Percentiles rank a stretch among this genome's conserved stretches.
These are phyloP conservation scores for Oncorhynchus tshawytscha DNA, from an alignment of 2,113 vertebrate genomes.

Conservation along the genomic window DNA sequence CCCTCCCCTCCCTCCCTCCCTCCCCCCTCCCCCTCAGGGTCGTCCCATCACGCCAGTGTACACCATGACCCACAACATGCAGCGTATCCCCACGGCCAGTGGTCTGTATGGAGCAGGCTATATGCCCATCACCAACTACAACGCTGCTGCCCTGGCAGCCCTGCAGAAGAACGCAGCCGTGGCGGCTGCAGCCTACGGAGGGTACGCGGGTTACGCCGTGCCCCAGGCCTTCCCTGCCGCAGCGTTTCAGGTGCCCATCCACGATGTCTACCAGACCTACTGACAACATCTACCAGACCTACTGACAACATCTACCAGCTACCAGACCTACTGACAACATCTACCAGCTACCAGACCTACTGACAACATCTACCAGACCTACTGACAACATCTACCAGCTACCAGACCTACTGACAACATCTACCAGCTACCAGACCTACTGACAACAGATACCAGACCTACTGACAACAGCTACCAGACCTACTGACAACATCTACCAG, in stretches of 20 bases:
- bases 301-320: conserved; percentile 68
- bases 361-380: not conserved
- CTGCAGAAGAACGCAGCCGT: conserved; percentile 90
- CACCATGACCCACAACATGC: conserved; percentile 89
- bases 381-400: not conserved
- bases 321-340: too few relatives aligned
- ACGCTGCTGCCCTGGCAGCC: conserved; percentile 83
- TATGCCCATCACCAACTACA: conserved; percentile 83
- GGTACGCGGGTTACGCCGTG: conserved; percentile 82
- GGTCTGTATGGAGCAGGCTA: conserved; percentile 91
- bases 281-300: conserved; percentile 85
- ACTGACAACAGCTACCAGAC: too few relatives aligned
- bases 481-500: too few relatives aligned
- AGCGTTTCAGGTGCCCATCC: conserved; percentile 90
- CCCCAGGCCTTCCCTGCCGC: conserved; percentile 89
- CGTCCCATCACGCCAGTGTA: conserved; percentile 95
- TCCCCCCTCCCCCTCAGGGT: conserved; percentile 68
- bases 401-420: not conserved
- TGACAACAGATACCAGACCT: too few relatives aligned
- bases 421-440: too few relatives aligned
- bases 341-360: not conserved
- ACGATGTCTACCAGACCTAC: conserved; percentile 80
- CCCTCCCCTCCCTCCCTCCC: too few relatives aligned
- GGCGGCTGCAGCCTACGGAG: conserved; percentile 81
- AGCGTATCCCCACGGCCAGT: conserved; percentile 81